Base-by-base conservation (phyloP, 2,888 invertebrate genomes). In the Oasisia sp. region DNA sequence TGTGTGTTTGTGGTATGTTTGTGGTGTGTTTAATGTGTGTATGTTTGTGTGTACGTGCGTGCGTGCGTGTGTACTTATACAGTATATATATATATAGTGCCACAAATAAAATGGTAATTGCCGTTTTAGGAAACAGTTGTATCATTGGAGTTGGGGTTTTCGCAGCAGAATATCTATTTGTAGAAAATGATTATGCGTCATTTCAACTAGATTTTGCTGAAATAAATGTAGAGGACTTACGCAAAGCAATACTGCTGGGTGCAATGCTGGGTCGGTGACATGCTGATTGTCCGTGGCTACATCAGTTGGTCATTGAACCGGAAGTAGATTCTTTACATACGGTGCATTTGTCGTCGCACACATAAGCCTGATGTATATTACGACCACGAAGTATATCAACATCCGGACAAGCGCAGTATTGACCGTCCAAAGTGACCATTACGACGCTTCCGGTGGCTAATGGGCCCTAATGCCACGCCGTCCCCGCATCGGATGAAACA, bases 291-390 rank as follows among this genome's bases (percentile, higher is more conserved):
- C 74, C 74, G 27, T 74, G 74, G n/a, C 74, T 74, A 27, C 74
- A 27, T 74, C 74, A 19, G 27, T 74, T 74, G 19, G 74, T n/a
- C 74, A 27, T 27, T 27, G 74, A 27, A n/a, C 19, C 14, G 74
- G 74, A 74, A 74, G 74, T 74, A n/a, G 19, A 74, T 74, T 74
- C 74, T 74, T 74, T 74, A 74, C 27, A 74, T 74, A 74, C 74
- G 27, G 27, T 74, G n/a, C 74, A 74, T 74, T 74, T 74, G 14
- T 74, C 74, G 14, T 74, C 7, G 5, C 19, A 19, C 74, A 74
- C 74, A n/a, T 74, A 74, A 74, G 74, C 74, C 27, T 74, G n/a
- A 74, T 74, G 27, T 74, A 74, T 74, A 27, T 1, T 74, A 19
- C 74, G 74, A 74, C 27, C 27, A 27, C 19, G 74, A 74, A 1